Conservation (phyloP, 2,113 vertebrate species). For the Pandion haliaetus region DNA sequence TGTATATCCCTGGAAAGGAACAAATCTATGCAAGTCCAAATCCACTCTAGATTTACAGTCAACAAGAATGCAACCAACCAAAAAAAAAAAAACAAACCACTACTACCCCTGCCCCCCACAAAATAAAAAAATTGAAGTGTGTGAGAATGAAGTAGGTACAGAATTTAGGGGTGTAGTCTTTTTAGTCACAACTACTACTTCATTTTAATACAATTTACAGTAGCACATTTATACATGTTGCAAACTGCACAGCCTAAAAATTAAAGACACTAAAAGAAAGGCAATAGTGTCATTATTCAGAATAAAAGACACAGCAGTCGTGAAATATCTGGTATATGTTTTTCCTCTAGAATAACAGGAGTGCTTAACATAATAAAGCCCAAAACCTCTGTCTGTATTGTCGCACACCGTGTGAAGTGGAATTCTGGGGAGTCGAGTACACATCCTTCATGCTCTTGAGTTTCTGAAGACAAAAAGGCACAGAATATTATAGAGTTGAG, state of each 20-base stretch:
- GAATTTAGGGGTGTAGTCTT: neutral
- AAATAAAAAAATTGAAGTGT: neutral
- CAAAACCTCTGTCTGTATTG: neutral
- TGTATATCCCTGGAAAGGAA: neutral
- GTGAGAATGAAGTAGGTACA: neutral
- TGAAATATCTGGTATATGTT: neutral
- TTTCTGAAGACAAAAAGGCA: neutral
- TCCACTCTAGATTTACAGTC: neutral
- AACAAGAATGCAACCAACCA: neutral
- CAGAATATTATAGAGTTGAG: neutral
- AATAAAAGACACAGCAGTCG: neutral
- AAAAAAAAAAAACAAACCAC: neutral
- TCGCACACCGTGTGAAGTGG: rapidly evolving
- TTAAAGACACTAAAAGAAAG: neutral
- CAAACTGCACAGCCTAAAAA: neutral
- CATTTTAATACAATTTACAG: neutral
- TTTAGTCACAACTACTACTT: neutral
- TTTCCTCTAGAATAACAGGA: neutral
- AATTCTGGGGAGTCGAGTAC: neutral
- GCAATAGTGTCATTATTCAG: neutral
- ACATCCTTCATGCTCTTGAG: neutral
- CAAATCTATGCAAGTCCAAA: neutral
- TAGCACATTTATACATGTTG: neutral
- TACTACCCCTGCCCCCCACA: neutral
- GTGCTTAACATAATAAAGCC: neutral